A percentile compares a stretch with the other conserved stretches of the same genome.
Evolutionary conservation across 2,113 vertebrate genomes (phyloP).

Genomic region (Pogonocichla stellata): DNA sequence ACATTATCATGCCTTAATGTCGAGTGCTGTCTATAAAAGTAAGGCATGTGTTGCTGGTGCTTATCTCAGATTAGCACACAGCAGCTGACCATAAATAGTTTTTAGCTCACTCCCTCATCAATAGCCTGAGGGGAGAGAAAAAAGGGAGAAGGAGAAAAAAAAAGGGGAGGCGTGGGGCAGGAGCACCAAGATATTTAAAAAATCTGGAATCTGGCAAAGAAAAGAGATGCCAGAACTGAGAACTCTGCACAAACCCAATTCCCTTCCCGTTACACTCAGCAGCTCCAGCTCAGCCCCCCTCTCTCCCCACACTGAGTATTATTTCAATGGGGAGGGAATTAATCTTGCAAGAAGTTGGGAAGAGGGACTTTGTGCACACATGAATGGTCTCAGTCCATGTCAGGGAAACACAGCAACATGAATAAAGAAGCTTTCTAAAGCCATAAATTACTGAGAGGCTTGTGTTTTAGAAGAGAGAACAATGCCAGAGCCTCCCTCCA

Average conservation of each 20-base stretch:
- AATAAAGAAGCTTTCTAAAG: background rate
- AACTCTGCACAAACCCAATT: background rate
- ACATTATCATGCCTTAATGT: background rate
- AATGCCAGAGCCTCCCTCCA: background rate
- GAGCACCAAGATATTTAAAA: background rate
- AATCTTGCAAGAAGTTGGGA: background rate
- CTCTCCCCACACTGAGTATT: background rate
- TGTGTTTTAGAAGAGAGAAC: background rate
- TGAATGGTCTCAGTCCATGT: background rate
- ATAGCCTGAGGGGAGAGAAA: background rate
- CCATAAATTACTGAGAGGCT: background rate
- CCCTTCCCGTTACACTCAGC: background rate
- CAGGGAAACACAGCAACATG: background rate
- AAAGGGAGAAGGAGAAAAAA: background rate
- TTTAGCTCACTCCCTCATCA: background rate
- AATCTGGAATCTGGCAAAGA: background rate
- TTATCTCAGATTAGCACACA: constrained; percentile 38
- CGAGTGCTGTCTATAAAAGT: constrained; percentile 1
- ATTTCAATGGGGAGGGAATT: background rate
- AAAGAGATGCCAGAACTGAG: background rate
- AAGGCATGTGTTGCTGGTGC: background rate
- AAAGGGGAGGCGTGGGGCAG: accelerated
- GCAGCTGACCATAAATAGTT: background rate
- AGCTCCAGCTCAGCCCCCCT: background rate
- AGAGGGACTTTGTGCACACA: background rate